phyloP scores from a whole-genome alignment of 2,888 invertebrate genomes.

The Cremastobaeus sp. region DNA sequence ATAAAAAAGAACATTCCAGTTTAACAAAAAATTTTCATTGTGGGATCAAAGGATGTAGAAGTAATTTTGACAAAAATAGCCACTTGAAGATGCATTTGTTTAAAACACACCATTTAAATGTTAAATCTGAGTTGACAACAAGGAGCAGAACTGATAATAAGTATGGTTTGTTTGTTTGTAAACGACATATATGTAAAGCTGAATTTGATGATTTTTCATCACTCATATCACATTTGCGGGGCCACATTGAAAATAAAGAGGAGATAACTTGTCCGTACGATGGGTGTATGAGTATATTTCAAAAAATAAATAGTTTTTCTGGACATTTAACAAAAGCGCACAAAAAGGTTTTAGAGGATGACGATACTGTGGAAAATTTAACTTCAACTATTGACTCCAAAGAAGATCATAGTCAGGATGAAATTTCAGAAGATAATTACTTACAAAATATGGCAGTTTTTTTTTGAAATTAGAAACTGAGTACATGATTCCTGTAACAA shows the following conservation, averaged over 20 bases:
- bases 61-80: neutral
- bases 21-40: neutral
- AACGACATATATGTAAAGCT: neutral
- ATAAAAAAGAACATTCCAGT: neutral
- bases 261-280: neutral
- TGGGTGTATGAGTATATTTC: neutral
- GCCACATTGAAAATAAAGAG: neutral
- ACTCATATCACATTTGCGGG: no score
- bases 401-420: neutral
- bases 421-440: neutral
- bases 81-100: neutral
- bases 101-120: neutral
- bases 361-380: neutral
- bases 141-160: neutral
- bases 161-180: neutral
- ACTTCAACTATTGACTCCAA: neutral
- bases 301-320: slow-evolving; percentile 3
- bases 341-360: neutral
- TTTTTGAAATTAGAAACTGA: slow-evolving; percentile 4
- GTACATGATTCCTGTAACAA: neutral
- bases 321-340: slow-evolving; percentile 3
- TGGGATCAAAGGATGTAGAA: neutral
- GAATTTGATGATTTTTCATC: no score
- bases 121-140: neutral
- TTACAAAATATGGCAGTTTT: neutral